Conservation (phyloP, 2,888 invertebrate species). For the Philereme transversata region DNA sequence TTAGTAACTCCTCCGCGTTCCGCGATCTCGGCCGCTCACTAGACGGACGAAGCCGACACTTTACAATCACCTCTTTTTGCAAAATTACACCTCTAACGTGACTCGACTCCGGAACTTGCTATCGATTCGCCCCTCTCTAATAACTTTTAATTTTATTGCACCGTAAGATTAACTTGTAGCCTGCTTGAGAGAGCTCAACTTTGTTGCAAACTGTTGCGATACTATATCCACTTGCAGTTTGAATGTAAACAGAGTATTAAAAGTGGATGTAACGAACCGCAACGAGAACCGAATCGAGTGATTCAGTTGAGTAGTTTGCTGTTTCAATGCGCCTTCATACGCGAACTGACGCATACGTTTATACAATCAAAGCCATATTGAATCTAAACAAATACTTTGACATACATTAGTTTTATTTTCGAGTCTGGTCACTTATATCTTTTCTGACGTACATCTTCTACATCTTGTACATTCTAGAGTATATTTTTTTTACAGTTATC, state of each 20-base stretch:
- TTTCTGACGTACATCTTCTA: too few species aligned
- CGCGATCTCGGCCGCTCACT: constrained; percentile 49
- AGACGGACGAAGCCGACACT: constrained; percentile 58
- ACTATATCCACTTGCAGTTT: background rate
- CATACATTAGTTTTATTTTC: too few species aligned
- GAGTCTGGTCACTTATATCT: too few species aligned
- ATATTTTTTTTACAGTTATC: too few species aligned
- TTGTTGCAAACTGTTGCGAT: constrained; percentile 36
- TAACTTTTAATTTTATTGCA: constrained; percentile 54
- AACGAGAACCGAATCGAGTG: constrained; percentile 39
- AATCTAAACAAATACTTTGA: too few species aligned
- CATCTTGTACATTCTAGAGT: too few species aligned
- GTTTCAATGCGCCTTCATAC: background rate
- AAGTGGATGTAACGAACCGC: constrained; percentile 49
- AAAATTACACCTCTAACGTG: constrained; percentile 72
- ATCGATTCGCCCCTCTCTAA: constrained; percentile 46
- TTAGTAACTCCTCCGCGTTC: constrained; percentile 61
- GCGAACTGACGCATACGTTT: constrained; percentile 6
- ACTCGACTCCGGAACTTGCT: constrained; percentile 52
- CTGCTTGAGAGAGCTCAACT: constrained; percentile 34
- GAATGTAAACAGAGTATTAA: constrained; percentile 36
- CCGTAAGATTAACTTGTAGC: constrained; percentile 43
- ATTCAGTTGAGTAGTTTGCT: constrained; percentile 38
- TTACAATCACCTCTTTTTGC: constrained; percentile 73
- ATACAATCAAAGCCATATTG: too few species aligned